Evolutionary conservation across 1,140 invertebrate species (phyloP).

Genomic region (Nasonia vitripennis): DNA sequence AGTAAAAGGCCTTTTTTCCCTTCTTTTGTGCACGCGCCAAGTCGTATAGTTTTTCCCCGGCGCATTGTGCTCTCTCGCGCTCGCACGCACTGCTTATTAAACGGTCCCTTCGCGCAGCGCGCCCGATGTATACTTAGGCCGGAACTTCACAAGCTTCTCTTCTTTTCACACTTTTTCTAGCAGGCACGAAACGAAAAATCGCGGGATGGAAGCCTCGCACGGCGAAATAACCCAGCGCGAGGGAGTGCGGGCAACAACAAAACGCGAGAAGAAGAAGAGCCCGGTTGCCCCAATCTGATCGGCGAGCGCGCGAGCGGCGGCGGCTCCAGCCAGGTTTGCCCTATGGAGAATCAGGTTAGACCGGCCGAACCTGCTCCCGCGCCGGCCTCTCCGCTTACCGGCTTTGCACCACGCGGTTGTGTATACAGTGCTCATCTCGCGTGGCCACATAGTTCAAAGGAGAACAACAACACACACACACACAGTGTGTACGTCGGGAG

Average conservation of each 20-base stretch:
- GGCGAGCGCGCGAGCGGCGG: conserved; percentile 39
- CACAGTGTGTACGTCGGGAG: neutral
- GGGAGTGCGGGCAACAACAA: conserved; percentile 70
- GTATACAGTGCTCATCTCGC: conserved; percentile 45
- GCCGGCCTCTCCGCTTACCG: conserved; percentile 67
- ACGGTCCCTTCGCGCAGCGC: neutral
- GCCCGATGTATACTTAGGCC: neutral
- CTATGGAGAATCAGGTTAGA: conserved; percentile 73
- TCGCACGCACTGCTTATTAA: neutral
- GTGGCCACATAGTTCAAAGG: conserved; percentile 48
- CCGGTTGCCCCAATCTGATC: conserved; percentile 64
- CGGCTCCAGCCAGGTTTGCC: conserved; percentile 45
- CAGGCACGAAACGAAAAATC: too few relatives aligned
- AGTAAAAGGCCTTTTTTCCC: neutral
- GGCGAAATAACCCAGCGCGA: conserved; percentile 60
- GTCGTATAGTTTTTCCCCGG: conserved; percentile 26
- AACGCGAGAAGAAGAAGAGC: conserved; percentile 59
- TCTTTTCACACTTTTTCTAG: neutral
- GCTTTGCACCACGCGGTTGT: conserved; percentile 62
- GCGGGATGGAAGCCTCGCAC: neutral
- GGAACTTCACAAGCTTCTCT: neutral
- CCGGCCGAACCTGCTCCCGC: conserved; percentile 74
- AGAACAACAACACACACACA: conserved; percentile 43
- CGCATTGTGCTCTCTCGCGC: neutral
- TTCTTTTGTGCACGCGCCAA: neutral